phyloP scores from a whole-genome alignment of 2,113 vertebrate species.

The Numenius arquata region DNA sequence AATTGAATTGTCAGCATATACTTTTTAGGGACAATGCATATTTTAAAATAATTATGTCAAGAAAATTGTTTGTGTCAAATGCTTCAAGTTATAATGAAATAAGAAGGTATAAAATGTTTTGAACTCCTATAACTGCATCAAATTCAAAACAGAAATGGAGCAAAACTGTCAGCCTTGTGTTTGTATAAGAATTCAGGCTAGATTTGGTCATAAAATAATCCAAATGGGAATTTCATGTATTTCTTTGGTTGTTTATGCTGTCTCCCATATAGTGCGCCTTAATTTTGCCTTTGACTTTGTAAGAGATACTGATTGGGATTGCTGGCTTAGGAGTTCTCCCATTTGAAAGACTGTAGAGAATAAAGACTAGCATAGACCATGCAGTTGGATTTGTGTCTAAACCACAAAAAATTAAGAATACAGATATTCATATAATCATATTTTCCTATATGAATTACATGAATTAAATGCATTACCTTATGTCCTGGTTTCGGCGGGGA shows the following conservation, averaged over 20 bases:
- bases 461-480: too few relatives aligned
- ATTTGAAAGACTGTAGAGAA: not conserved
- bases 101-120: not conserved
- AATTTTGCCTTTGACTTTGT: not conserved
- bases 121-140: not conserved
- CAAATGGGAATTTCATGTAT: not conserved
- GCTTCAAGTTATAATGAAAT: not conserved
- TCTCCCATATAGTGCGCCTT: not conserved
- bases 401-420: not conserved
- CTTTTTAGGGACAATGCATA: not conserved
- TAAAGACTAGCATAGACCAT: not conserved
- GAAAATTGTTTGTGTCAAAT: not conserved
- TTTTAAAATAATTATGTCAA: not conserved
- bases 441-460: not conserved
- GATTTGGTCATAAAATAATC: not conserved
- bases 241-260: not conserved
- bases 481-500: too few relatives aligned
- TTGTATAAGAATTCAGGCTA: not conserved
- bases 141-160: not conserved
- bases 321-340: not conserved
- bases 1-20: not conserved
- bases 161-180: not conserved
- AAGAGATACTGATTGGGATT: not conserved
- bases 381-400: not conserved
- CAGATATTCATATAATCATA: not conserved